Evolutionary conservation across 2,797 vertebrate genomes (phyloP).

Genomic region (Yasuhikotakia modesta): DNA sequence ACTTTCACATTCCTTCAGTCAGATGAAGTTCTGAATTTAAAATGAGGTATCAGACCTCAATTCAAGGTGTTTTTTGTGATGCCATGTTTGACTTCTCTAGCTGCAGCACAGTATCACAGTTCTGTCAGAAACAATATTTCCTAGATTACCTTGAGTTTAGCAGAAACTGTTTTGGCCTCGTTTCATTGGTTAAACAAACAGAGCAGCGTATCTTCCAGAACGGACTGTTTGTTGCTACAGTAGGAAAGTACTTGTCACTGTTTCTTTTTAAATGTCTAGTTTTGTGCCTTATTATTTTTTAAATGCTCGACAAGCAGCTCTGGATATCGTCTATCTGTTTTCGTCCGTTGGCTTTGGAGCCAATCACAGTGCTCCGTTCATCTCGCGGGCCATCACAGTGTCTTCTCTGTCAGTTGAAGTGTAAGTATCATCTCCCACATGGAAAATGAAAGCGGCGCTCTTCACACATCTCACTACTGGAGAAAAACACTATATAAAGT

Average conservation of each 20-base stretch:
- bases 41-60: not conserved
- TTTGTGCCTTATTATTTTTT: not conserved
- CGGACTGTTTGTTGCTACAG: not conserved
- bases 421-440: not conserved
- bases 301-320: conserved; percentile 10
- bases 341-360: conserved; percentile 29
- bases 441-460: conserved; percentile 17
- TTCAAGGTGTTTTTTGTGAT: not conserved
- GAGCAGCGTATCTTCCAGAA: not conserved
- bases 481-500: conserved; percentile 11
- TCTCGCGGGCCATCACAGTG: conserved; percentile 4
- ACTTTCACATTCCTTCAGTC: not conserved
- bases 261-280: not conserved
- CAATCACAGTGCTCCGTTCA: not conserved
- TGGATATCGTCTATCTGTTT: conserved; percentile 3
- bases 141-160: not conserved
- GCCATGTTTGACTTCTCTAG: too few species aligned
- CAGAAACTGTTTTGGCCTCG: not conserved
- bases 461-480: conserved; percentile 16
- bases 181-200: not conserved
- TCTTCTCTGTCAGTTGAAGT: not conserved
- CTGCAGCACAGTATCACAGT: not conserved
- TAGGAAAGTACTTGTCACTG: not conserved
- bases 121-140: not conserved
- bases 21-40: not conserved